Evolutionary conservation across 2,797 vertebrate genomes (phyloP).

Genomic region (Rhinoraja longicauda): DNA sequence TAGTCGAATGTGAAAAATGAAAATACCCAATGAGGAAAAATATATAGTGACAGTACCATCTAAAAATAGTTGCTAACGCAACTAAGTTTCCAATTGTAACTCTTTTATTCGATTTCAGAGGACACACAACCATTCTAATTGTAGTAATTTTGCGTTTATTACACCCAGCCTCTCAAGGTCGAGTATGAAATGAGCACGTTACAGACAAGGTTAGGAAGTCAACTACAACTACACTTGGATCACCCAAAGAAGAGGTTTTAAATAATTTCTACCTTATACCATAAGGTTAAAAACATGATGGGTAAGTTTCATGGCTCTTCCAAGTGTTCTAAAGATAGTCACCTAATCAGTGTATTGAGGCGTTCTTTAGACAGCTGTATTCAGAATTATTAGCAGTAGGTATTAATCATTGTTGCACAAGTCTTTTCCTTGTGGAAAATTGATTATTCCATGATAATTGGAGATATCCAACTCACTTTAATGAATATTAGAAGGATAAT

Average conservation of each 20-base stretch:
- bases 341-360: neutral
- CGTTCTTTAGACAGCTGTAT: neutral
- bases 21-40: neutral
- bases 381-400: neutral
- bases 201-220: neutral
- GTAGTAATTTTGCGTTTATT: neutral
- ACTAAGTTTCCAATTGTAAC: neutral
- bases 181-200: neutral
- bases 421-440: neutral
- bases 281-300: neutral
- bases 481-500: constrained; percentile 16
- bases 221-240: neutral
- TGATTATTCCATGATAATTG: constrained; percentile 7
- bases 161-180: neutral
- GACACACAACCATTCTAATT: neutral
- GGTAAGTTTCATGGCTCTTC: neutral
- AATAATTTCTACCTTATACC: neutral
- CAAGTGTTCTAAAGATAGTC: neutral
- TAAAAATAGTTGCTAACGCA: neutral
- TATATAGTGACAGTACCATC: neutral
- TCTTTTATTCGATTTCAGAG: neutral
- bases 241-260: neutral
- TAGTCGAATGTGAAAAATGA: neutral
- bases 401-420: neutral
- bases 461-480: neutral